A percentile compares a stretch with the other conserved stretches of the same genome.
These are phyloP conservation scores for Saccostrea cuccullata DNA, from an alignment of 1,140 invertebrate species.

Conservation along the genomic window DNA sequence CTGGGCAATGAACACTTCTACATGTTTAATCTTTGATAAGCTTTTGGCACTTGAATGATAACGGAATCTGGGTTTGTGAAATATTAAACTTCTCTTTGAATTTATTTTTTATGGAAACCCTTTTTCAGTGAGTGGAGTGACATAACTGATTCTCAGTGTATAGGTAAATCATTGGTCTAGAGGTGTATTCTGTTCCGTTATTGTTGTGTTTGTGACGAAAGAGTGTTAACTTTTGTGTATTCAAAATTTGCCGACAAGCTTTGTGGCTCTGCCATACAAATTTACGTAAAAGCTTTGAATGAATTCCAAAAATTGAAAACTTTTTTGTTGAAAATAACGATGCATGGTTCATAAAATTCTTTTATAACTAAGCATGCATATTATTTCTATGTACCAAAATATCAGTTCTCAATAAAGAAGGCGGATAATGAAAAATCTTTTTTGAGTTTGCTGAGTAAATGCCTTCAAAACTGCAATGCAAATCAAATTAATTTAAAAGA, in stretches of 20 bases:
- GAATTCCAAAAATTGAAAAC: slow-evolving; percentile 1
- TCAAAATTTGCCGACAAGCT: neutral
- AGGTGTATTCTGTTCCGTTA: neutral
- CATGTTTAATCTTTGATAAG: slow-evolving; percentile 2
- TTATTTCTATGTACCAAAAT: slow-evolving; percentile 17
- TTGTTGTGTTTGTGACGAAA: neutral
- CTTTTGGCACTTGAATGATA: neutral
- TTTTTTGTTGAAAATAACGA: neutral
- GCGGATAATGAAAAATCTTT: neutral
- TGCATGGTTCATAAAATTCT: slow-evolving; percentile 21
- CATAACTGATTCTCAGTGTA: neutral
- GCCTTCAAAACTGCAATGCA: neutral
- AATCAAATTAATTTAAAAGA: neutral
- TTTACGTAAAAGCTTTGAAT: neutral
- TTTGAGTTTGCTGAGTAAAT: slow-evolving; percentile 9
- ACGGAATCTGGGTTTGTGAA: neutral
- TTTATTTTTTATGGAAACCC: neutral
- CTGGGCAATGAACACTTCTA: neutral
- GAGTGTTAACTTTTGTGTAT: slow-evolving; percentile 22
- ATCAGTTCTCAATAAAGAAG: neutral
- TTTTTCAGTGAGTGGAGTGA: neutral
- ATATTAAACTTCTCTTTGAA: slow-evolving; percentile 15
- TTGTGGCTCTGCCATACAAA: slow-evolving; percentile 21
- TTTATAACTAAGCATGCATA: slow-evolving; percentile 14
- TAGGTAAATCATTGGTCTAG: neutral